Evolutionary conservation across 92 coral and sea anemone genomes (phyloP).

Genomic region (Chrysogorgia sp.): DNA sequence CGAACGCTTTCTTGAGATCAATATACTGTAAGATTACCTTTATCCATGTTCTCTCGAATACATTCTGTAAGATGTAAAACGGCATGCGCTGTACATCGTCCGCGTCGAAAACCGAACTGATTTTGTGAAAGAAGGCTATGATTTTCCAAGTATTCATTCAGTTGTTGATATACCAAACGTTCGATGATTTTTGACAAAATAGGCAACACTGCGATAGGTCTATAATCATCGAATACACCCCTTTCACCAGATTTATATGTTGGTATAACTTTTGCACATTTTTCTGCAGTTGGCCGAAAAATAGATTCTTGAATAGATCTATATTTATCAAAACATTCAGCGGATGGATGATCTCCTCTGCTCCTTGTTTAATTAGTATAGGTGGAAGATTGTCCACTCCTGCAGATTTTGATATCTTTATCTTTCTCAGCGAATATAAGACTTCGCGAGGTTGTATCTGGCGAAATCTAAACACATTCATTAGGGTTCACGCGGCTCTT

Average conservation of each 20-base stretch:
- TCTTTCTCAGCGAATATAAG: too few relatives aligned
- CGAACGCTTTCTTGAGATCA: not conserved
- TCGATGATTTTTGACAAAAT: not conserved
- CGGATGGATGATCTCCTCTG: not conserved
- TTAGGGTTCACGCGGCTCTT: not conserved
- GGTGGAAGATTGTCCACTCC: not conserved
- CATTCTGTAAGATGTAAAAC: not conserved
- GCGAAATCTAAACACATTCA: not conserved
- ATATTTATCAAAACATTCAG: not conserved
- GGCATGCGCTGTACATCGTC: not conserved
- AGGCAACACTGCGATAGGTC: not conserved
- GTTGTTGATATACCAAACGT: not conserved
- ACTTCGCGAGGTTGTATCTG: not conserved
- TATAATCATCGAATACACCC: not conserved
- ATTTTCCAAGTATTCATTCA: not conserved
- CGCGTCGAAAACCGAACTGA: not conserved
- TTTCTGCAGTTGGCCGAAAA: not conserved
- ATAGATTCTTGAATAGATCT: not conserved
- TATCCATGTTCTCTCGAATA: conserved; percentile 10
- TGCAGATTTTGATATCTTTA: too few relatives aligned
- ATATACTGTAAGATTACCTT: not conserved
- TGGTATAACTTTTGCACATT: not conserved
- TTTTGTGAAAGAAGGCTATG: not conserved
- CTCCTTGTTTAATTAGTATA: not conserved
- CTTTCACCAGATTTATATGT: too few relatives aligned